phyloP scores from a whole-genome alignment of 2,113 vertebrate genomes.

The Eupsittula cactorum region DNA sequence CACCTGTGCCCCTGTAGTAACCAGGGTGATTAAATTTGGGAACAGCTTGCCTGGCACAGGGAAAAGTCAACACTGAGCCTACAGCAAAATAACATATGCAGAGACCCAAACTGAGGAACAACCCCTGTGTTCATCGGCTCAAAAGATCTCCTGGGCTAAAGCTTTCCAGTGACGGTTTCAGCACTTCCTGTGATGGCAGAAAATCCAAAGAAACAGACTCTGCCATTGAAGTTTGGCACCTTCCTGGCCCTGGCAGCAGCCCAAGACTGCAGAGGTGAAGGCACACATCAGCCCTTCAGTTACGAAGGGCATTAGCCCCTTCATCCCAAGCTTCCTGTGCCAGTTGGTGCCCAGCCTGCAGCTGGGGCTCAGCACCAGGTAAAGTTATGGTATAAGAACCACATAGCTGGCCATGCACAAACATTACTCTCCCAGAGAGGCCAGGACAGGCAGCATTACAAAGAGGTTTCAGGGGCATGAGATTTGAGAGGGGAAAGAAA shows the following conservation, averaged over 20 bases:
- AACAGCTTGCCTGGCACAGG: background rate
- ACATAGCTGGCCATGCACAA: fast-evolving
- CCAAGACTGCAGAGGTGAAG: background rate
- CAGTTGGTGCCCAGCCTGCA: background rate
- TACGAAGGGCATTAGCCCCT: background rate
- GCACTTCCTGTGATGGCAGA: background rate
- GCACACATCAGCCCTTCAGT: background rate
- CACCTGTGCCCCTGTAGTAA: background rate
- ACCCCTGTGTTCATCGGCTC: background rate
- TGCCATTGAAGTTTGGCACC: background rate
- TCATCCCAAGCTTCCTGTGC: background rate
- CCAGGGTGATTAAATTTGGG: background rate
- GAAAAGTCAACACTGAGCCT: background rate
- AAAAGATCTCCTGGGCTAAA: background rate
- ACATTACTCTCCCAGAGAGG: background rate
- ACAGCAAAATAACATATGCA: background rate
- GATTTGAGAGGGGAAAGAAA: background rate
- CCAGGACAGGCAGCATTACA: background rate
- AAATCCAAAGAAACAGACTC: background rate
- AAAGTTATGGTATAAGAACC: background rate
- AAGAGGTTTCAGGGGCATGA: background rate
- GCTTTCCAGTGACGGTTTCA: background rate
- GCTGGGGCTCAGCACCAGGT: background rate
- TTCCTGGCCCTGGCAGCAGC: background rate
- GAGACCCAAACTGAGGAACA: background rate